A percentile compares a stretch with the other conserved stretches of the same genome.
phyloP scores from a whole-genome alignment of 2,113 vertebrate species.

The Microtus richardsoni region DNA sequence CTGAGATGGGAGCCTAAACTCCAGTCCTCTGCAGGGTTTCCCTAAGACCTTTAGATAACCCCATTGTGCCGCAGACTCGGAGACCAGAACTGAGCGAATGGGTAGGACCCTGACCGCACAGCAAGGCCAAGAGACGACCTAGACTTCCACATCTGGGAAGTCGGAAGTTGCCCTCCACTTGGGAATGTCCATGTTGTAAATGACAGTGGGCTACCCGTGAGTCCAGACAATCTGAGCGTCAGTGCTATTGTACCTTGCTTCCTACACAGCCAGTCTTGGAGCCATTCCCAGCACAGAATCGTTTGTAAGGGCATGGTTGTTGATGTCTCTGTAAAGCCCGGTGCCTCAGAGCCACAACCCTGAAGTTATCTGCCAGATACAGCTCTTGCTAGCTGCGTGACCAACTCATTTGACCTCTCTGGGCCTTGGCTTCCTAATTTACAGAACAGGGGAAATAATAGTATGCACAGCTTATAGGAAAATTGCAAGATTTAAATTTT shows the following conservation, averaged over 20 bases:
- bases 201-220: background rate
- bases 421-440: background rate
- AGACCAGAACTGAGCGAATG: background rate
- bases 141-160: background rate
- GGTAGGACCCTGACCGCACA: background rate
- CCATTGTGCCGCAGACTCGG: fast-evolving
- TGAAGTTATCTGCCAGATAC: background rate
- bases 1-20: fast-evolving
- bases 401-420: background rate
- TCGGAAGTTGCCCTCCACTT: background rate
- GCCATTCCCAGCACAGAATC: background rate
- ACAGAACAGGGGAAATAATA: background rate
- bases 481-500: background rate
- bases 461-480: background rate
- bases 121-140: background rate
- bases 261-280: background rate
- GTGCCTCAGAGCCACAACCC: background rate
- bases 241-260: background rate
- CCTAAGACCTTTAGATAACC: background rate
- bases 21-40: background rate
- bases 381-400: background rate
- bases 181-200: fast-evolving
- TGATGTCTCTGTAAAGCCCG: background rate
- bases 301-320: background rate
- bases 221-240: background rate